Evolutionary conservation across 2,113 vertebrate genomes (phyloP).

Genomic region (Leucopsar rothschildi): DNA sequence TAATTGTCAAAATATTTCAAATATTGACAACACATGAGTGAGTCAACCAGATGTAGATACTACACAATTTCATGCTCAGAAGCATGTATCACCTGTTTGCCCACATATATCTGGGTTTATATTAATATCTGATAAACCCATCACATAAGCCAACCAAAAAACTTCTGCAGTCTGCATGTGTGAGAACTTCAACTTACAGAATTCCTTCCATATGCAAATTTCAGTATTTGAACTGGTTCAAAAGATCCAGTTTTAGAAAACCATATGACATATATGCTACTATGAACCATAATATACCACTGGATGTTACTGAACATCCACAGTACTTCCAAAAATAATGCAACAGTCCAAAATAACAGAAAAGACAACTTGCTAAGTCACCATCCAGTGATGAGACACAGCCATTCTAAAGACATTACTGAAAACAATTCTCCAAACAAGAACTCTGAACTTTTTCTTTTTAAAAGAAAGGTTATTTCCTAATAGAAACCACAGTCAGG

Average conservation of each 20-base stretch:
- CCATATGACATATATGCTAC: rapidly evolving
- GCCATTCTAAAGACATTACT: not conserved
- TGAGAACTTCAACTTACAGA: not conserved
- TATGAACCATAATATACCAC: not conserved
- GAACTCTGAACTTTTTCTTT: constrained; percentile 46
- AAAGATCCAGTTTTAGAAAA: not conserved
- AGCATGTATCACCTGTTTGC: not conserved
- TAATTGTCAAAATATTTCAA: not conserved
- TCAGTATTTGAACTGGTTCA: not conserved
- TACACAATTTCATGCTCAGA: not conserved
- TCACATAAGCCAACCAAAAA: not conserved
- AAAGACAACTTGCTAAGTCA: constrained; percentile 1
- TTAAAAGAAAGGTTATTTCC: constrained; percentile 62
- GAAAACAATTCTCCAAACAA: constrained; percentile 54
- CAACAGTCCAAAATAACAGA: not conserved
- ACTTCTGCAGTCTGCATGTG: not conserved
- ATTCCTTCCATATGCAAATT: not conserved
- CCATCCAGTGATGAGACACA: not conserved
- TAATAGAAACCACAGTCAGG: constrained; percentile 35
- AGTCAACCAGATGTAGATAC: not conserved
- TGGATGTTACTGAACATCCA: not conserved
- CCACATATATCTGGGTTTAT: not conserved
- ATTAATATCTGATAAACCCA: not conserved
- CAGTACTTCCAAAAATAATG: not conserved
- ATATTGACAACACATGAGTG: not conserved